Percentiles rank a stretch among this genome's conserved stretches.
Conservation (phyloP, 1,140 invertebrate species). For the Cyphomyrmex costatus region DNA sequence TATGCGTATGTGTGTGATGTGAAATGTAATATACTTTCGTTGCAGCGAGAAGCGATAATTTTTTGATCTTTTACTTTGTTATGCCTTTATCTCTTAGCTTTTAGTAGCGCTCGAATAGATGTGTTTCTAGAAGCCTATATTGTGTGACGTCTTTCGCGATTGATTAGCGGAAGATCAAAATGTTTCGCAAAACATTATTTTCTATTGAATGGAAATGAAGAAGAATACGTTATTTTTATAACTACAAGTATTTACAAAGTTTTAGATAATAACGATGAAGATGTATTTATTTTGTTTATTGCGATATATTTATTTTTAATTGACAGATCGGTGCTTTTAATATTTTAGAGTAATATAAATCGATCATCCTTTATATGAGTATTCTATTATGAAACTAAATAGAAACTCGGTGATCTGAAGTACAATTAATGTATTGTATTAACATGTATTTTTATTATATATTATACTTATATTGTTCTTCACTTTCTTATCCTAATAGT, state of each 20-base stretch:
- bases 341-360: slow-evolving; percentile 2
- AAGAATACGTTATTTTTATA: slow-evolving; percentile 39
- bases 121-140: neutral
- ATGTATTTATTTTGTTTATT: slow-evolving; percentile 69
- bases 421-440: slow-evolving; percentile 17
- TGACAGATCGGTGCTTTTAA: neutral
- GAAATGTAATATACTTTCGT: neutral
- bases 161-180: neutral
- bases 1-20: neutral
- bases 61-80: slow-evolving; percentile 2
- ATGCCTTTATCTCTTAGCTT: slow-evolving; percentile 15
- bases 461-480: neutral
- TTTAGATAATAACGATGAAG: slow-evolving; percentile 36
- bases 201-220: neutral
- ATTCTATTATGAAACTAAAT: neutral
- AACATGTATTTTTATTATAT: slow-evolving; percentile 4
- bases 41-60: slow-evolving; percentile 36
- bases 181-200: slow-evolving; percentile 7
- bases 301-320: slow-evolving; percentile 67
- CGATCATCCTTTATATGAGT: neutral
- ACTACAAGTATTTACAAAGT: neutral
- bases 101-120: slow-evolving; percentile 23
- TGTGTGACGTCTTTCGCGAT: neutral
- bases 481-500: slow-evolving; percentile 1
- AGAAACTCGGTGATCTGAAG: neutral